Percentiles rank a stretch among this genome's conserved stretches.
phyloP scores from a whole-genome alignment of 2,113 vertebrate species.

The Opisthocomus hoazin region DNA sequence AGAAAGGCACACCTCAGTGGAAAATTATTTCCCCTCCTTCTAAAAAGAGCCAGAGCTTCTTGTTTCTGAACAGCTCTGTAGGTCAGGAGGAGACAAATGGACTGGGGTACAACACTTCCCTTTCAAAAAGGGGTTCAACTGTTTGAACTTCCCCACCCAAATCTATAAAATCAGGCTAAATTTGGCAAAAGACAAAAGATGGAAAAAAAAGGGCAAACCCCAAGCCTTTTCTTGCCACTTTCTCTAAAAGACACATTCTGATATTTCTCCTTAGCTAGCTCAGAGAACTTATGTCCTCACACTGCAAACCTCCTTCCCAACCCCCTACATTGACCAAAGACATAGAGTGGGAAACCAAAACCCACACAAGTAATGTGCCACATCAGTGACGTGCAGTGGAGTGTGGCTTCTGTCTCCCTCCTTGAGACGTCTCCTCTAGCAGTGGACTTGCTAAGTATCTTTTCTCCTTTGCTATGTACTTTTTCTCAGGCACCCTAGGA shows the following conservation, averaged over 20 bases:
- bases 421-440: neutral
- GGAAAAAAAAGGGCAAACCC: accelerated
- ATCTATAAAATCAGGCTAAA: neutral
- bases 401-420: neutral
- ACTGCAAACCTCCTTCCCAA: neutral
- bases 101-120: neutral
- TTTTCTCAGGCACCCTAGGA: neutral
- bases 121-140: neutral
- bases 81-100: neutral
- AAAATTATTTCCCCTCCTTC: neutral
- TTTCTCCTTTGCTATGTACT: neutral
- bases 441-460: neutral
- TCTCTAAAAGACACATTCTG: neutral
- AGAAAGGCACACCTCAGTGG: neutral
- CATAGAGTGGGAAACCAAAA: neutral
- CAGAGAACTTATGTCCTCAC: neutral
- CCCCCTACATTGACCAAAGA: neutral
- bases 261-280: neutral
- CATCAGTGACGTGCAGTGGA: neutral
- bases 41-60: neutral
- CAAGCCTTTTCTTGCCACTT: neutral
- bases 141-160: neutral
- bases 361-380: neutral
- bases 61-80: neutral
- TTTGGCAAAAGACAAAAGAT: neutral